Evolutionary conservation across 2,797 vertebrate genomes (phyloP), one percentile per base, ranked within the genome.

Genomic region (Benthosema pterotum): DNA sequence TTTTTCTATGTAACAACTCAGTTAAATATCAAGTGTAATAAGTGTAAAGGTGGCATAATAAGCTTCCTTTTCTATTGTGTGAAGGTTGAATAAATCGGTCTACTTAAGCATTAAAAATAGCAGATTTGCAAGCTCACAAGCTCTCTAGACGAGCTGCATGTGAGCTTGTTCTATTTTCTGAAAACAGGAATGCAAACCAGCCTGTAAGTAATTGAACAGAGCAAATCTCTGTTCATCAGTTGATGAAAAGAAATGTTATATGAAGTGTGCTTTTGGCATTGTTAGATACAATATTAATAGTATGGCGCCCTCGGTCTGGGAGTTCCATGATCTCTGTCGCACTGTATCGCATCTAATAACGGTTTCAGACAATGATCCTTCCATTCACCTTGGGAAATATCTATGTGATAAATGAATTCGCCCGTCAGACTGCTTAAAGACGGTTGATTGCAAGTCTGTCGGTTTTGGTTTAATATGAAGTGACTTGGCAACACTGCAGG

Each of bases 361-460:
- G 1, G 66, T 28, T 67, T 60, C 60, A 55, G 67, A 63, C 43
- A 56, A 63, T 54, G 47, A 69, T 71, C 57, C 71, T 8, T 38
- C 32, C 32, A 8, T 72, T 59, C 69, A 68, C 73, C 77, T 67
- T 57, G 78, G 79, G 84, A 79, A 82, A 83, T 77, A 69, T 73
- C 60, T 58, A 45, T 77, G 51, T 71, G 65, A 77, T 76, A 49
- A 74, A 80, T 74, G 57, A 72, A 58, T 71, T 60, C 15, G 15
- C 46, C 76, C 52, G 46, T 75, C 72, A 69, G 74, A 63, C 70
- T 73, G 64, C 66, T 85, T 74, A 81, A 79, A 82, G 72, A 59
- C 0, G 22, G 67, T 70, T 84, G 63, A 88, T 86, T 84, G 74
- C 75, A 72, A 68, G 69, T n/a, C 69, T 63, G 77, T 75, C 78